Evolutionary conservation across 37 sponge, comb jelly and placozoan species (phyloP).

Genomic region (Beroe ovata): DNA sequence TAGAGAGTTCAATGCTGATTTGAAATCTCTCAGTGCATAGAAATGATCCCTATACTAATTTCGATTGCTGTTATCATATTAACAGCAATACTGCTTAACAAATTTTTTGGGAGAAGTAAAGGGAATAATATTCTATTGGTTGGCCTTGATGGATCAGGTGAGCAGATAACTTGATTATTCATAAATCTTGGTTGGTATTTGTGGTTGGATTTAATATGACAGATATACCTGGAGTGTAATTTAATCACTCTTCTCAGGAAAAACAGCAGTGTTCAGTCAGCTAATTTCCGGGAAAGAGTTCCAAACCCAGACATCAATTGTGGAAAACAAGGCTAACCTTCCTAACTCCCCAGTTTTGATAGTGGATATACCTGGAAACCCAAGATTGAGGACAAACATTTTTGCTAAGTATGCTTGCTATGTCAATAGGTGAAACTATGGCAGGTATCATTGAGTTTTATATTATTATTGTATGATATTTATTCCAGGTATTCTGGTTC

Average conservation of each 20-base stretch:
- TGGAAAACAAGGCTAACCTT: neutral
- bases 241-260: neutral
- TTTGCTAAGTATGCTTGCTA: constrained; percentile 11
- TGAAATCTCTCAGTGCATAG: too few species aligned
- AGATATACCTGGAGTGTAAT: neutral
- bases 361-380: constrained; percentile 56
- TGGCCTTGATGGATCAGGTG: constrained; percentile 40
- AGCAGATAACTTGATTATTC: neutral
- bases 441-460: neutral
- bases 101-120: constrained; percentile 26
- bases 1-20: too few species aligned
- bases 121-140: constrained; percentile 17
- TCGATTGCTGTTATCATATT: constrained; percentile 16
- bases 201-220: neutral
- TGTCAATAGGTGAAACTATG: neutral
- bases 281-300: constrained; percentile 5
- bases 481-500: neutral
- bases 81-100: neutral
- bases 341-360: neutral
- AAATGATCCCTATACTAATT: too few species aligned
- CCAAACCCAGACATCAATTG: constrained; percentile 14
- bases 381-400: neutral
- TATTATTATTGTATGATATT: neutral
- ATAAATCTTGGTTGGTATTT: neutral
- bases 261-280: neutral